phyloP scores from a whole-genome alignment of 2,797 vertebrate species.

The Bryconaethiops microstoma region DNA sequence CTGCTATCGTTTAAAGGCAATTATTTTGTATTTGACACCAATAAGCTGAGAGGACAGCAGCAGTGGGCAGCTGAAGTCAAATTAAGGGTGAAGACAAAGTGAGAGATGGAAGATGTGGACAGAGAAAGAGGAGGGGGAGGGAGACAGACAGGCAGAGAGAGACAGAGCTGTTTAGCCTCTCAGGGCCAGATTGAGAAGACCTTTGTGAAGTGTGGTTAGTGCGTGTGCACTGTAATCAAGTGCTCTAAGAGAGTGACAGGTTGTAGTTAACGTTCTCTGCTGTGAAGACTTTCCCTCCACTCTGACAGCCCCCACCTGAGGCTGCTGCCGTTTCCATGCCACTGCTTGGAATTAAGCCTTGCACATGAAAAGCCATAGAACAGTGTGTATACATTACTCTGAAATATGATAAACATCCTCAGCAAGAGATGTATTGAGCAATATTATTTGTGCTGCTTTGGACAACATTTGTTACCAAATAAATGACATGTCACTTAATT shows the following conservation, averaged over 20 bases:
- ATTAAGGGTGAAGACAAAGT: slow-evolving; percentile 28
- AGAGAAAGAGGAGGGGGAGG: slow-evolving; percentile 9
- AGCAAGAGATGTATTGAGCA: background rate
- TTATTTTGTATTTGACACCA: slow-evolving; percentile 16
- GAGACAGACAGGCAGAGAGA: slow-evolving; percentile 27
- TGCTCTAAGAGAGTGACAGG: slow-evolving; percentile 69
- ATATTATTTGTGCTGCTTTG: background rate
- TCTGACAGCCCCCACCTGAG: slow-evolving; percentile 36
- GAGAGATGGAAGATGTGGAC: background rate
- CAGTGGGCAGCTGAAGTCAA: background rate
- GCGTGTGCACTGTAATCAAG: slow-evolving; percentile 73
- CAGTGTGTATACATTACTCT: background rate
- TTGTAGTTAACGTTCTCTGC: slow-evolving; percentile 64
- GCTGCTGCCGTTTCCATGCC: slow-evolving; percentile 9
- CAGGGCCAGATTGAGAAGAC: slow-evolving; percentile 43
- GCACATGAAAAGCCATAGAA: background rate
- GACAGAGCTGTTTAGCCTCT: slow-evolving; percentile 55
- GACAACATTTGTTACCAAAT: background rate
- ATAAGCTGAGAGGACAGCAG: background rate
- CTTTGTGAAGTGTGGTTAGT: slow-evolving; percentile 53
- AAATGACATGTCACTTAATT: slow-evolving; percentile 15
- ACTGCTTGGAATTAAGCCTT: slow-evolving; percentile 22
- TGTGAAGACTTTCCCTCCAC: slow-evolving; percentile 62
- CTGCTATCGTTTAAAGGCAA: slow-evolving; percentile 26
- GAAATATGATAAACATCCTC: background rate